Evolutionary conservation across 2,113 vertebrate genomes (phyloP).

Genomic region (Gila orcuttii): DNA sequence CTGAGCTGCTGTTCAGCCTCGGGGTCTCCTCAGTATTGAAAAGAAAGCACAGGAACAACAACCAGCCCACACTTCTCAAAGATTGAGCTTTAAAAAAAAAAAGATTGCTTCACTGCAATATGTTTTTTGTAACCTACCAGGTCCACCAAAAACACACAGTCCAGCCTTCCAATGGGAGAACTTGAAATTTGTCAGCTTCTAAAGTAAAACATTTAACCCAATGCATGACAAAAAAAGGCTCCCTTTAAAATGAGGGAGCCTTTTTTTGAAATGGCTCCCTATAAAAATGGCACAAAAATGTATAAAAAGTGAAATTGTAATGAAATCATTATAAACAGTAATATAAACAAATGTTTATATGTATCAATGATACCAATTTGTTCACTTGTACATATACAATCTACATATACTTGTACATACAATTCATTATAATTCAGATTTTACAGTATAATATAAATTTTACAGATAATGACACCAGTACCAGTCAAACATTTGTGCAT

Average conservation of each 20-base stretch:
- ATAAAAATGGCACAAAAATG: neutral
- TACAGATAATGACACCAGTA: no score
- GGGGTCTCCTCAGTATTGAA: neutral
- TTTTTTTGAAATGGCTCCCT: no score
- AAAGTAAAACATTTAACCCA: neutral
- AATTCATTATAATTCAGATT: no score
- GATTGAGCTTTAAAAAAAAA: neutral
- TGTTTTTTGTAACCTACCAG: slow-evolving; percentile 7
- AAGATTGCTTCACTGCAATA: neutral
- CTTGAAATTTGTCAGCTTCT: neutral
- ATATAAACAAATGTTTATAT: no score
- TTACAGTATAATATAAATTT: no score
- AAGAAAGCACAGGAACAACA: neutral
- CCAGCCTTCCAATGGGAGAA: neutral
- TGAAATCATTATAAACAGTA: no score
- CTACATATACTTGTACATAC: no score
- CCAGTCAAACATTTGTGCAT: no score
- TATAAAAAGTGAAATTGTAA: no score
- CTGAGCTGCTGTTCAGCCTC: slow-evolving; percentile 1
- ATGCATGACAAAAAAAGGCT: neutral
- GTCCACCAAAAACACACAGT: neutral
- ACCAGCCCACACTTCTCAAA: neutral
- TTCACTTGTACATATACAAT: no score
- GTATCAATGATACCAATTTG: no score
- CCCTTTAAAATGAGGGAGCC: no score